These are phyloP conservation scores for Sebastes itinus DNA, from an alignment of 2,797 vertebrate genomes.

Conservation along the genomic window DNA sequence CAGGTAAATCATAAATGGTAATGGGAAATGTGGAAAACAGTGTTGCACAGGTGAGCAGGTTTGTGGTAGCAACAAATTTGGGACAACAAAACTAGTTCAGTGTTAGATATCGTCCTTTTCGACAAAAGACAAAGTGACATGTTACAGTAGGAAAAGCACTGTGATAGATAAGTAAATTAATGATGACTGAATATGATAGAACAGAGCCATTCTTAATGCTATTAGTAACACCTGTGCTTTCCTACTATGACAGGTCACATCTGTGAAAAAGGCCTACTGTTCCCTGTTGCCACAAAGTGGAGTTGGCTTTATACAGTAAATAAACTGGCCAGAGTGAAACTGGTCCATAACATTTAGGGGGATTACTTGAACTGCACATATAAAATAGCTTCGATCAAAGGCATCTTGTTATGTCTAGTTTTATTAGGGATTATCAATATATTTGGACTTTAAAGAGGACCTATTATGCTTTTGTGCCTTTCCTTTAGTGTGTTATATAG, in stretches of 20 bases:
- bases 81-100: not conserved
- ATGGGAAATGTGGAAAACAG: not conserved
- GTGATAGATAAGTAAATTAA: not conserved
- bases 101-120: not conserved
- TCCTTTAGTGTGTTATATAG: too few species aligned
- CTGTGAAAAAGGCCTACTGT: not conserved
- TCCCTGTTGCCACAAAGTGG: not conserved
- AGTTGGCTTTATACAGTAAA: not conserved
- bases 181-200: not conserved
- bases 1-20: not conserved
- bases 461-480: too few species aligned
- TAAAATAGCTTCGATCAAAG: not conserved
- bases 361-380: not conserved
- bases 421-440: not conserved
- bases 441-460: constrained; percentile 14
- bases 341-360: not conserved
- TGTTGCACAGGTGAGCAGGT: not conserved
- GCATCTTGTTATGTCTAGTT: not conserved
- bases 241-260: not conserved
- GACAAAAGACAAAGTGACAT: not conserved
- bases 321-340: not conserved
- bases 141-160: not conserved
- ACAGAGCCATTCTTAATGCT: too few species aligned
- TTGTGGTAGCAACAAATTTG: not conserved
- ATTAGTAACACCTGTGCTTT: too few species aligned